These are phyloP conservation scores for Gallinago solitaria DNA, from an alignment of 2,797 vertebrate species.

Conservation along the genomic window DNA sequence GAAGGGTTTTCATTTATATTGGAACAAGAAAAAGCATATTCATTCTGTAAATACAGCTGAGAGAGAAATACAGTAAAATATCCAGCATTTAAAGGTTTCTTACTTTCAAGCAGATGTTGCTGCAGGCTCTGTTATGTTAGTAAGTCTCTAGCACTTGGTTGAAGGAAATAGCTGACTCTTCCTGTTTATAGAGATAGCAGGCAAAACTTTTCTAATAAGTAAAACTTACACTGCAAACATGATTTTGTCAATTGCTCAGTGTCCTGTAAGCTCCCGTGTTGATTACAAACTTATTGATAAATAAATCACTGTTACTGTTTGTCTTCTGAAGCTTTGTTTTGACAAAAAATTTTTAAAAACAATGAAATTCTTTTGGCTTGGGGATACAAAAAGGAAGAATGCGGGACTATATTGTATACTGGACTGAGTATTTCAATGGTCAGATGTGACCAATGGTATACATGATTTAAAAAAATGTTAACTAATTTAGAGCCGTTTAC, in stretches of 20 bases:
- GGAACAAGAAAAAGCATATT: background rate
- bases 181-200: slow-evolving; percentile 17
- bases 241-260: background rate
- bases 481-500: background rate
- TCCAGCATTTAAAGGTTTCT: background rate
- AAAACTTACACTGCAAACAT: background rate
- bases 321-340: background rate
- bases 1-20: background rate
- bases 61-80: background rate
- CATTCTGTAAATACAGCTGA: background rate
- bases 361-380: background rate
- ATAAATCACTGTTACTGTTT: background rate
- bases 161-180: slow-evolving; percentile 42
- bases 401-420: background rate
- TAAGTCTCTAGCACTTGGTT: background rate
- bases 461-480: background rate
- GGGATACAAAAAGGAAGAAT: background rate
- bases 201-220: background rate
- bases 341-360: background rate
- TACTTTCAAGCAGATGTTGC: background rate
- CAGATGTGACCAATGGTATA: background rate
- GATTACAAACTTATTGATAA: background rate
- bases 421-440: background rate
- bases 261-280: background rate
- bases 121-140: background rate